Evolutionary conservation across 92 coral and sea anemone genomes (phyloP).

Genomic region (Hydrozoanthus gracilis): DNA sequence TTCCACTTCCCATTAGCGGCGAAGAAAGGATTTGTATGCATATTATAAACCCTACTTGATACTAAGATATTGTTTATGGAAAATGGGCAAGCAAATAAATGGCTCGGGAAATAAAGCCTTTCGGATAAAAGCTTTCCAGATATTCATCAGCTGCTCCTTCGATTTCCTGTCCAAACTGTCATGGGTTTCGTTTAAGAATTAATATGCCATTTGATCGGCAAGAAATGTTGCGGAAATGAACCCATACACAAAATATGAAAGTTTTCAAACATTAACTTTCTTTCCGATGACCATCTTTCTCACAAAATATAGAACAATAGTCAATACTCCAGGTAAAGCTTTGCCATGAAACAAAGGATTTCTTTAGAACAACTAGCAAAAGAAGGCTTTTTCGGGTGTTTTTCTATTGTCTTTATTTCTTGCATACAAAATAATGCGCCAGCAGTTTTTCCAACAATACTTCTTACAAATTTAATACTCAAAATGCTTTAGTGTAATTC

Average conservation of each 20-base stretch:
- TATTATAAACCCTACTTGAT: background rate
- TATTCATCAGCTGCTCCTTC: constrained; percentile 13
- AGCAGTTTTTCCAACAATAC: background rate
- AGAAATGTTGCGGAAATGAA: constrained; percentile 17
- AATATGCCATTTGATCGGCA: constrained; percentile 16
- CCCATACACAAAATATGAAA: background rate
- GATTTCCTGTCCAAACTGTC: constrained; percentile 43
- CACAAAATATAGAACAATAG: background rate
- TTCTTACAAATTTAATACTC: too few species aligned
- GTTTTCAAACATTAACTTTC: background rate
- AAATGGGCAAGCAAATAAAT: constrained; percentile 35
- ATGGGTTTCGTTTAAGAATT: constrained; percentile 29
- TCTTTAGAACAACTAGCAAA: background rate
- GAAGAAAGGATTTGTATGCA: background rate
- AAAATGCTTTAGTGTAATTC: too few species aligned
- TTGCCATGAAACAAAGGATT: background rate
- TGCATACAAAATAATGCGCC: background rate
- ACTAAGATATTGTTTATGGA: constrained; percentile 22
- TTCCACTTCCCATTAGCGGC: background rate
- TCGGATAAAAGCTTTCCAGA: background rate
- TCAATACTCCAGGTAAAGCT: background rate
- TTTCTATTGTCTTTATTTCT: background rate
- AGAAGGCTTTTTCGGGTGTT: background rate
- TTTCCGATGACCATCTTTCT: background rate
- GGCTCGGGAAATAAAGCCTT: constrained; percentile 14